Evolutionary conservation across 2,113 vertebrate genomes (phyloP), one percentile per base, ranked within the genome.

Genomic region (Benthochromis sp.): DNA sequence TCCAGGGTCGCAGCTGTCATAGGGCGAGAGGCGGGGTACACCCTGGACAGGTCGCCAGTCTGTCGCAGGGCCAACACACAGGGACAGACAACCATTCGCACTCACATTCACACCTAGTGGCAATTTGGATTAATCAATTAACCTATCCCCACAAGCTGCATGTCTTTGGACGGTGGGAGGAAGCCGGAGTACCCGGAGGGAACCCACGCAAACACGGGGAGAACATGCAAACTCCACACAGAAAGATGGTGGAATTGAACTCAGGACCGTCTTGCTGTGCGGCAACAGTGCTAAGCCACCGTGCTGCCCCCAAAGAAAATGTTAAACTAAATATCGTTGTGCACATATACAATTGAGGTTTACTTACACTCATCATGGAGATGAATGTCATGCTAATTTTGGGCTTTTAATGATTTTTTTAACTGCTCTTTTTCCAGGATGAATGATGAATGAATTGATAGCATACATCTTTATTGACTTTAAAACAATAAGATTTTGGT

Each of bases 131-230:
- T 57, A 5, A 0, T 0, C 24, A 16, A 9, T 59, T 59, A 59
- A 57, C 55, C 9, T 53, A 6, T 10, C 50, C 55, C 24, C 55
- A 59, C 55, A 59, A 59, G 0, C 4, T 59, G 55, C 55, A 59
- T 29, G 55, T 59, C 55, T 59, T 59, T 59, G 55, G 55, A 59
- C 3, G 7, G 55, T 59, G 55, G 55, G 55, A 59, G 24, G 55
- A 59, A 59, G 55, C 55, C 0, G 0, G 24, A 59, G 55, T 5
- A 29, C 24, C 55, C 4, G 0, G 55, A 29, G 24, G 4, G 55
- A 59, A 59, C 55, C 24, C 55, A 59, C 2, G 0, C 13, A 59
- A 29, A 59, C 13, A 59, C 5, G 1, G 3, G 55, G 55, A 59
- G 14, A 31, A 59, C 27, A 9, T 31, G 27, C 8, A 59, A 59